Base-by-base conservation (phyloP, 2,888 invertebrate species). In the Epistrophella euchroma region DNA sequence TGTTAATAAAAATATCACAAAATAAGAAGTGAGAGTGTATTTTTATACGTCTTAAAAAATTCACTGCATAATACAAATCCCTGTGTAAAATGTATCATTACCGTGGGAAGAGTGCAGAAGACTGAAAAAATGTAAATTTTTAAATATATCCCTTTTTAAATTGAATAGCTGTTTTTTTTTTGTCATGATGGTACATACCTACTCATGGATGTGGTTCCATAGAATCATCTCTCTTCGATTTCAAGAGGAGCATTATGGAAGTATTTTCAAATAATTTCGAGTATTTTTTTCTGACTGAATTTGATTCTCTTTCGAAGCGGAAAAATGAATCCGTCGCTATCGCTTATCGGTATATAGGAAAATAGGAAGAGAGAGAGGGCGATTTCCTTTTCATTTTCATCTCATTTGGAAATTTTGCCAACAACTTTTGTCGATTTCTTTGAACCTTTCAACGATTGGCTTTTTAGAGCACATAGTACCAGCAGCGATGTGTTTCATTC, bases 341-440 rank as follows among this genome's bases (percentile, higher is more conserved):
- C 13, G 37, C n/a, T 9, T 22, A 5, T 40, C 15, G 52, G 13
- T 25, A 52, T 4, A 17, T 56, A 1, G 22, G 15, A n/a, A 62
- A 17, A n/a, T n/a, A n/a, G n/a, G n/a, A n/a, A 64, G 45, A 11
- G 35, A 22, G 35, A 68, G 82, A 60, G 77, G 62, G 60, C 52
- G 68, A 77, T 73, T 73, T 77, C 35, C 64, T 72, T 81, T 81
- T 72, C 70, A 71, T 58, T 77, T 75, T 84, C 58, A 71, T 66
- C 66, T 58, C 45, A 45, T 72, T 68, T 76, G 85, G 68, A 81
- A 62, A 56, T 60, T 70, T 76, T 81, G 85, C 81, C 85, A 85
- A 85, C 28, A 78, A 79, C 47, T 78, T 73, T 68, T 56, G 70
- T 76, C 82, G 66, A 76, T 71, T 74, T 70, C 64, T 79, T 58